Base-by-base conservation (phyloP, 35 echinoderm and acorn worm genomes). In the Apostichopus californicus region DNA sequence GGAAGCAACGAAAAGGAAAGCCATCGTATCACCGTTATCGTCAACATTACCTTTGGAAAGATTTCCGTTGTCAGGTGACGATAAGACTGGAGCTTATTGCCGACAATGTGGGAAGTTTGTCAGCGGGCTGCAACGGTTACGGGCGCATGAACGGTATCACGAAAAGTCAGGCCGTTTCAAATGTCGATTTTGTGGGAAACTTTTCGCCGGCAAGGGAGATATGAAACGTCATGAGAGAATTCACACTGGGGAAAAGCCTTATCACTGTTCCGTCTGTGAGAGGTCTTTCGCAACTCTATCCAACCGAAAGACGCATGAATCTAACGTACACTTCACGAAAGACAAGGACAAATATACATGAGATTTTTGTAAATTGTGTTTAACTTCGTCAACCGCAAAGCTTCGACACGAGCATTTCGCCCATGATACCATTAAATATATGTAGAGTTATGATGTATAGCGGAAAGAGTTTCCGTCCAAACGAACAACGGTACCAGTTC, bases 91-190 rank as follows among this genome's bases (percentile, higher is more conserved):
- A 6, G 55, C 81, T 23, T 84, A 84, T 22, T 84, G 81, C 81
- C 81, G 81, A 56, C 81, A 59, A 18, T 85, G 81, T 58, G 81
- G 81, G 81, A 85, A 85, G 57, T 85, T 59, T 58, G 55, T 85
- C 15, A n/a, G 4, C 5, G 81, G 57, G 9, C 25, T 59, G 55
- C 55, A 60, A 21, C 54, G 81, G 58, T 55, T 85, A 9, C 81
- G 81, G 7, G 81, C 81, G 7, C 81, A 85, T 21, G 81, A 85
- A 11, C 81, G 81, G 18, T 85, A 85, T 52, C 81, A 85, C 18
- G 54, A 85, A 24, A 54, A 22, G 24, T 85, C 81, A 9, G 81
- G 81, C 1, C 54, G 81, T 12, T 85, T 59, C 81, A 1, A 85
- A 23, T 85, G 81, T 21, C 81, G 81, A 6, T 85, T 23, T 59